Base-by-base conservation (phyloP, 2,888 invertebrate species). In the Meghimatium bilineatum region DNA sequence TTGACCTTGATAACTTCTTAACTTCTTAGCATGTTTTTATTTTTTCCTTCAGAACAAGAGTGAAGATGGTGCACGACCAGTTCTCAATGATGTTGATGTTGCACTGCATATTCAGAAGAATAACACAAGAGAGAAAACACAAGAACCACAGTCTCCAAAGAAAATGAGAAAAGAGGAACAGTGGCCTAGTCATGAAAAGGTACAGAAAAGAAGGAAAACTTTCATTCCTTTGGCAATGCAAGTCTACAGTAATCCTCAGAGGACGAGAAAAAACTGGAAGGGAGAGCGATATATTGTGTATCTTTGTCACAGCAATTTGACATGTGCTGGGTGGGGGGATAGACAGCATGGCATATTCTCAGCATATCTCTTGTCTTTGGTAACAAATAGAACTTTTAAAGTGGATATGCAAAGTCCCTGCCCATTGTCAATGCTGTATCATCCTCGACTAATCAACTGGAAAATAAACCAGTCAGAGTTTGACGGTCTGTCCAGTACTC, bases 281-380 rank as follows among this genome's bases (percentile, higher is more conserved):
- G 80, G 84, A n/a, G 84, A 84, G 36, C 52, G 66, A 29, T 87
- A 84, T 56, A 87, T 87, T 66, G 85, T 87, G 14, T 87, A 87
- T 77, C 71, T 86, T 52, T 87, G 87, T 75, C 83, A 80, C 23
- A 83, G 80, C 26, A 87, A 86, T 49, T 72, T 87, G 60, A 84
- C 87, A 10, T 88, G 88, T 60, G 87, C 87, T 67, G 88, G 88
- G 12, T 87, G 87, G 87, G 88, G 88, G 2, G 88, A 88, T 63
- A 60, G 88, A 36, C 87, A 87, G 60, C 85, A 86, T 38, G 88
- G 88, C n/a, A 87, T 88, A n/a, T 32, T 88, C 49, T 88, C 88
- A 12, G 85, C 87, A 1, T 88, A 86, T 76, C 77, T 88, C 23
- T 80, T 88, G 29, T 87, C 88, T 12, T 29, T 86, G 49, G 83